A percentile compares a stretch with the other conserved stretches of the same genome.
Conservation (phyloP, 1,140 invertebrate species). For the Drosophila micromelanica region DNA sequence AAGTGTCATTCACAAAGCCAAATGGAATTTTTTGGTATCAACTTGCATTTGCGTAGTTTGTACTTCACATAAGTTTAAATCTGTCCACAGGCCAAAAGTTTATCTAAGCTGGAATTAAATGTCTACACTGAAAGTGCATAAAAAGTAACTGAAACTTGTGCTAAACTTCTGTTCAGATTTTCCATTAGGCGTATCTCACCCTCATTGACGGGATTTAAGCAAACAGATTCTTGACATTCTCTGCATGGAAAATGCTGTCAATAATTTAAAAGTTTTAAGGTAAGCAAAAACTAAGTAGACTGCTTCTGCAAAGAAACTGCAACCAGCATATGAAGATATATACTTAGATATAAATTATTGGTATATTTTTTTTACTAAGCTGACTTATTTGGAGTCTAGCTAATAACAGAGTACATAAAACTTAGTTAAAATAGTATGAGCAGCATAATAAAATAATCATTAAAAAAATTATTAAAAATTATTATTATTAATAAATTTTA, state of each 20-base stretch:
- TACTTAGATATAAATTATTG: no score
- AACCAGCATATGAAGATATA: no score
- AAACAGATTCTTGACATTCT: conserved; percentile 10
- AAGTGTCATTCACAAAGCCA: conserved; percentile 3
- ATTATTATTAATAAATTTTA: no score
- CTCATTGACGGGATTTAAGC: conserved; percentile 11
- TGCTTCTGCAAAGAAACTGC: no score
- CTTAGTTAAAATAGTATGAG: no score
- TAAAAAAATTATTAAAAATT: no score
- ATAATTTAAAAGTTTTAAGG: background rate
- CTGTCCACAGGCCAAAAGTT: conserved; percentile 18
- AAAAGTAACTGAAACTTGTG: conserved; percentile 16
- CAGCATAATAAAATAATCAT: no score
- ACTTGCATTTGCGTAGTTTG: conserved; percentile 1
- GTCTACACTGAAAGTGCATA: conserved; percentile 20
- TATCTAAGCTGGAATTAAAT: conserved; percentile 14
- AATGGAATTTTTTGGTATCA: conserved; percentile 1
- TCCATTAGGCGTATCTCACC: conserved; percentile 1
- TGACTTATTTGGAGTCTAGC: no score
- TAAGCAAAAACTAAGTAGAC: no score
- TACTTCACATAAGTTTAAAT: conserved; percentile 19
- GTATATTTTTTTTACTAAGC: no score
- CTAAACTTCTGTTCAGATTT: conserved; percentile 17
- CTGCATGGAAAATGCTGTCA: background rate
- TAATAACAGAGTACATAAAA: no score